Evolutionary conservation across 2,113 vertebrate genomes (phyloP).

Genomic region (Lipophrys pholis): DNA sequence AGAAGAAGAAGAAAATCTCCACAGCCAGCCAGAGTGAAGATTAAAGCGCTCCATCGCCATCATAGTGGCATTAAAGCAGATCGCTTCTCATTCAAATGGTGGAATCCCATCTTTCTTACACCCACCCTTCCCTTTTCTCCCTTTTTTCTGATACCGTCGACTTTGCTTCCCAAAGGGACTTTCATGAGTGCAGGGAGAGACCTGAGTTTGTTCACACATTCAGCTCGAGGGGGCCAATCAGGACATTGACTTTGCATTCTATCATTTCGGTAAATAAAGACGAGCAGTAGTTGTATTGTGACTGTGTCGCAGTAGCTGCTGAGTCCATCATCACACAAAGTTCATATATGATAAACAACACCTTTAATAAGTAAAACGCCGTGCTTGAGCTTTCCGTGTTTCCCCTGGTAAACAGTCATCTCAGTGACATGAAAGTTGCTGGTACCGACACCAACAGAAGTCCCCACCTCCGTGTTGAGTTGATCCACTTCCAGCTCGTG

Average conservation of each 20-base stretch:
- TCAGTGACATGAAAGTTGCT: background rate
- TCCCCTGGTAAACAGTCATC: background rate
- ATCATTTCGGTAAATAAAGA: conserved; percentile 19
- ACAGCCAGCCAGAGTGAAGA: conserved; percentile 43
- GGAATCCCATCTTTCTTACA: conserved; percentile 54
- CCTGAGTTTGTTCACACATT: conserved; percentile 54
- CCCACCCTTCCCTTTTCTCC: conserved; percentile 21
- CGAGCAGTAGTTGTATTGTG: conserved; percentile 34
- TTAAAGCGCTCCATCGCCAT: conserved; percentile 46
- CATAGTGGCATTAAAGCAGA: conserved; percentile 58
- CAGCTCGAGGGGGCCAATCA: conserved; percentile 18
- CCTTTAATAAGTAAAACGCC: too few relatives aligned
- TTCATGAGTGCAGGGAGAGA: conserved; percentile 42
- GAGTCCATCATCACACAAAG: too few relatives aligned
- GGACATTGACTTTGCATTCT: background rate
- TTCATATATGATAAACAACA: too few relatives aligned
- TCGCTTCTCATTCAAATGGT: conserved; percentile 54
- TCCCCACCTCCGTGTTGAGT: background rate
- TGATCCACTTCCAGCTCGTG: conserved; percentile 20
- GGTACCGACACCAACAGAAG: background rate
- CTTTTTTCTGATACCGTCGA: conserved; percentile 62
- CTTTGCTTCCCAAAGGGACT: conserved; percentile 59
- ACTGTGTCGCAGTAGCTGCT: too few relatives aligned
- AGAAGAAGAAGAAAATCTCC: conserved; percentile 22
- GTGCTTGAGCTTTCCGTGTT: too few relatives aligned